These are phyloP conservation scores for Oceanodroma leucorhoa DNA, from an alignment of 2,797 vertebrate species.

Conservation along the genomic window DNA sequence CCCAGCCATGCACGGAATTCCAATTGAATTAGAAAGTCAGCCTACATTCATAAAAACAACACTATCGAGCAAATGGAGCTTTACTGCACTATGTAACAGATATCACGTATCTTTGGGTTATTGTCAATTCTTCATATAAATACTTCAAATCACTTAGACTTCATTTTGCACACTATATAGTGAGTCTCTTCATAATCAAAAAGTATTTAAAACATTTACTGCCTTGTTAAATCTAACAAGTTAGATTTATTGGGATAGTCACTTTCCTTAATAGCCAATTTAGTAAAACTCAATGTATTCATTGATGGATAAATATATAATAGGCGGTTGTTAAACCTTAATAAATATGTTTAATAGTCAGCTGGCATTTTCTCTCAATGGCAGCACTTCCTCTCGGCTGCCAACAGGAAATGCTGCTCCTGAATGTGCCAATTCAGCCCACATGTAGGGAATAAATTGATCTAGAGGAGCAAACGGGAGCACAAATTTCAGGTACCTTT, in stretches of 20 bases:
- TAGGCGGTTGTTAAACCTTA: conserved; percentile 25
- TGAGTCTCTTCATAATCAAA: conserved; percentile 44
- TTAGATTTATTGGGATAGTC: conserved; percentile 53
- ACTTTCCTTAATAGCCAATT: conserved; percentile 56
- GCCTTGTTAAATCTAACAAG: conserved; percentile 65
- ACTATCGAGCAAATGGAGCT: neutral
- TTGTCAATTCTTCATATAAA: conserved; percentile 19
- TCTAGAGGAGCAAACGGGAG: neutral
- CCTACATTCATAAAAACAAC: neutral
- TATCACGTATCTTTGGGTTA: neutral
- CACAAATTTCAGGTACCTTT: neutral
- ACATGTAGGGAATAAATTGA: neutral
- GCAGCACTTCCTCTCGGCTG: conserved; percentile 28
- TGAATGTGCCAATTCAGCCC: conserved; percentile 39
- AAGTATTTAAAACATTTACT: conserved; percentile 52
- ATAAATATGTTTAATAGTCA: conserved; percentile 35
- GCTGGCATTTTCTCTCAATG: conserved; percentile 19
- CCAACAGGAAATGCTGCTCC: conserved; percentile 49
- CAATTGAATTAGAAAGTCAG: conserved; percentile 15
- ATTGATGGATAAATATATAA: conserved; percentile 36
- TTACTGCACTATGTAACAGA: neutral
- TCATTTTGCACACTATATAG: neutral
- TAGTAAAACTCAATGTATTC: conserved; percentile 47
- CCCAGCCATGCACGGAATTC: neutral
- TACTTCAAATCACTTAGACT: neutral